These are phyloP conservation scores for Scaptomyza reducta DNA, from an alignment of 2,888 invertebrate genomes.

Conservation along the genomic window DNA sequence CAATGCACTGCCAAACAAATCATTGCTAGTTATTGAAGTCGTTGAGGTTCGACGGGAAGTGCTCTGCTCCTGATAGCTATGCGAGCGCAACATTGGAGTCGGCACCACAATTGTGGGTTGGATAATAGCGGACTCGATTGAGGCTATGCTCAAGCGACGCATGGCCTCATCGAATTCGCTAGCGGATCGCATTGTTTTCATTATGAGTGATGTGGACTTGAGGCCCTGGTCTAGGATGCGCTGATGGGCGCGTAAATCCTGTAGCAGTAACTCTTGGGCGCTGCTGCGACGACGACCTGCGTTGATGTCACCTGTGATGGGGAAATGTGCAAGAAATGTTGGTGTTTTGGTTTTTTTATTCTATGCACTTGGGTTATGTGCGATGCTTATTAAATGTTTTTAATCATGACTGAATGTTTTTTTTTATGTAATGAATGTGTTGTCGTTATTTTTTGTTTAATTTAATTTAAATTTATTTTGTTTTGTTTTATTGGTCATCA, in stretches of 20 bases:
- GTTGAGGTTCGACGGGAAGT: conserved; percentile 60
- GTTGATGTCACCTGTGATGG: conserved; percentile 43
- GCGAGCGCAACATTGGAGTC: conserved; percentile 76
- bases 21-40: conserved; percentile 63
- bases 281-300: conserved; percentile 64
- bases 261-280: conserved; percentile 75
- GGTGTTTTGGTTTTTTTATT: conserved; percentile 53
- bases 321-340: conserved; percentile 76
- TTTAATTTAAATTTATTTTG: not conserved
- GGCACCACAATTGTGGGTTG: conserved; percentile 74
- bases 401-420: conserved; percentile 9
- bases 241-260: conserved; percentile 79
- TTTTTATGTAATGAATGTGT: not conserved
- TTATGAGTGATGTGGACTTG: conserved; percentile 84
- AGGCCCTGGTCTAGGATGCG: conserved; percentile 81
- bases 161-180: conserved; percentile 84
- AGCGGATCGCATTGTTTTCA: conserved; percentile 83
- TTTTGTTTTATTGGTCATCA: not conserved
- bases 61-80: conserved; percentile 75
- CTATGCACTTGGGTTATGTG: conserved; percentile 25
- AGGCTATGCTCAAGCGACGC: conserved; percentile 82
- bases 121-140: conserved; percentile 74
- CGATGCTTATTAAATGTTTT: conserved; percentile 6
- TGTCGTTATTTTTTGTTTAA: not conserved
- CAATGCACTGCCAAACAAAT: conserved; percentile 57